Conservation (phyloP, 2,888 invertebrate species). For the Caenorhabditis zanzibari region DNA sequence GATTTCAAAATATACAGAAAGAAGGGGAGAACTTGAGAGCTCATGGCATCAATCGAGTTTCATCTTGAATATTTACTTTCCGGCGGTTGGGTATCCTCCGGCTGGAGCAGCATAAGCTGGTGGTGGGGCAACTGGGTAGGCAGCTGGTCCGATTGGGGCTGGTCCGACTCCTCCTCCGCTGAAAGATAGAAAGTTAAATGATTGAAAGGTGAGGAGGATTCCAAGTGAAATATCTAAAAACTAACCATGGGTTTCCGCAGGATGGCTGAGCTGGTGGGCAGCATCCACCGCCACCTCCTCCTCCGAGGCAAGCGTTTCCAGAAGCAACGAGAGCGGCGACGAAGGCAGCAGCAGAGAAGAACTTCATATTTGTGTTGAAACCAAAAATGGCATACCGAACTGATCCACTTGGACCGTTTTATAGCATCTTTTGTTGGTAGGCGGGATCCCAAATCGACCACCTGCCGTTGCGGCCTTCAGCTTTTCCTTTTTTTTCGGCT, state of each 20-base stretch:
- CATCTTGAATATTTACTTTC: slow-evolving; percentile 43
- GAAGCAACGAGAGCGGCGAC: slow-evolving; percentile 53
- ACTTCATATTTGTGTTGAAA: slow-evolving; percentile 53
- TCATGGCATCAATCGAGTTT: slow-evolving; percentile 53
- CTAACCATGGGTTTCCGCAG: slow-evolving; percentile 67
- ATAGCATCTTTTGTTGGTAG: slow-evolving; percentile 27
- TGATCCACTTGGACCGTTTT: slow-evolving; percentile 28
- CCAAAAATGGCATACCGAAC: slow-evolving; percentile 48
- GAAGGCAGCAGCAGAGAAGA: slow-evolving; percentile 47
- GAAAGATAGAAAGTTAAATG: slow-evolving; percentile 17
- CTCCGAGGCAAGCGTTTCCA: slow-evolving; percentile 63
- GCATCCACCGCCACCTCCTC: slow-evolving; percentile 62
- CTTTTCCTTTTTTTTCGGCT: slow-evolving; percentile 18
- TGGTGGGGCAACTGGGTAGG: slow-evolving; percentile 51
- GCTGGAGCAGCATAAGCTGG: slow-evolving; percentile 44
- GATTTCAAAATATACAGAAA: slow-evolving; percentile 57
- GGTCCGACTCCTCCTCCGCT: slow-evolving; percentile 58
- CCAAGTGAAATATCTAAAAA: background rate
- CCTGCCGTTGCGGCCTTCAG: slow-evolving; percentile 48
- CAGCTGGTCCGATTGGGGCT: slow-evolving; percentile 51
- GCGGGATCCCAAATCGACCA: slow-evolving; percentile 48
- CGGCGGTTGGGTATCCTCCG: slow-evolving; percentile 50
- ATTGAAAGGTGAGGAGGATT: too few relatives aligned
- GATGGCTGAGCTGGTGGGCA: slow-evolving; percentile 65
- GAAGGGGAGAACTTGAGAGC: slow-evolving; percentile 40